Evolutionary conservation across 2,797 vertebrate genomes (phyloP).

Genomic region (Helicolenus hilgendorfi): DNA sequence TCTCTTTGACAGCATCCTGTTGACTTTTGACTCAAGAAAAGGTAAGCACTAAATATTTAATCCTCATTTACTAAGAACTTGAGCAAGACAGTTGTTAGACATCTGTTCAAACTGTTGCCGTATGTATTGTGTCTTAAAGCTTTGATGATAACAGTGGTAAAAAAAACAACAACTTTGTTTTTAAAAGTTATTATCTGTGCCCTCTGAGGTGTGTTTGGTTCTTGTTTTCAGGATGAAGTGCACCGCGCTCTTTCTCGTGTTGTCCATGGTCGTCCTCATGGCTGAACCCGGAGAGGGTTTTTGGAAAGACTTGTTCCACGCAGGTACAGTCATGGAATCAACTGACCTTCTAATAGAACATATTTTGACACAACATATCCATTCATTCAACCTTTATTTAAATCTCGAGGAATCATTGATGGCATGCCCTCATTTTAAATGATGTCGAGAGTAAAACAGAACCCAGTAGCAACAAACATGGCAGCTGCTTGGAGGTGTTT

Average conservation of each 20-base stretch:
- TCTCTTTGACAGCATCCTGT: neutral
- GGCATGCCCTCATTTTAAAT: too few relatives aligned
- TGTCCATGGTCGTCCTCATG: conserved; percentile 1
- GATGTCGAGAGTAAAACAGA: too few relatives aligned
- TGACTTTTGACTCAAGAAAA: neutral
- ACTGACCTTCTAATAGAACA: neutral
- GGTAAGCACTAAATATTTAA: neutral
- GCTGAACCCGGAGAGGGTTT: neutral
- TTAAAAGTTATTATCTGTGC: neutral
- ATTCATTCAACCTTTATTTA: too few relatives aligned
- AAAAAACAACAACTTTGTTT: neutral
- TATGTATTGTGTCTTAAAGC: neutral
- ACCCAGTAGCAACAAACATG: too few relatives aligned
- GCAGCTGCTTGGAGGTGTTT: too few relatives aligned
- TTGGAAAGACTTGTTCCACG: fast-evolving
- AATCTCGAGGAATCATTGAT: too few relatives aligned
- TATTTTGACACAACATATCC: neutral
- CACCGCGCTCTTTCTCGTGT: neutral
- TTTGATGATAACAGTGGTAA: neutral
- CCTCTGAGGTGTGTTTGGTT: neutral
- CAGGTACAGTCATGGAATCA: neutral
- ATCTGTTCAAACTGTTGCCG: neutral
- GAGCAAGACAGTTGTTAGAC: neutral
- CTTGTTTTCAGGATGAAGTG: conserved; percentile 3
- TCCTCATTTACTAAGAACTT: neutral